phyloP scores from a whole-genome alignment of 2,888 invertebrate genomes.

The Polymixis flavicincta region DNA sequence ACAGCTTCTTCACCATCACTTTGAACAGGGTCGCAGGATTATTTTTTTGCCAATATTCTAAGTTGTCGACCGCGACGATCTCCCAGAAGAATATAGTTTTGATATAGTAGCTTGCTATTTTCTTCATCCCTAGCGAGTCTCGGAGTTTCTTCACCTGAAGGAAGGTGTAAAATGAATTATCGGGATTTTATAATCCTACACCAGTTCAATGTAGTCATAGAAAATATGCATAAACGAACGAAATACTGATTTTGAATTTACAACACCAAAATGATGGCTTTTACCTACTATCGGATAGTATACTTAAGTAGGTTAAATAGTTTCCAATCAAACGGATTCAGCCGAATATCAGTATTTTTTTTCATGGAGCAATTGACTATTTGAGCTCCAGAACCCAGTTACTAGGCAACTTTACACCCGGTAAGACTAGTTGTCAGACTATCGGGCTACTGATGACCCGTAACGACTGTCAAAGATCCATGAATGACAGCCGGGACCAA shows the following conservation, averaged over 20 bases:
- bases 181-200: background rate
- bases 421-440: no score
- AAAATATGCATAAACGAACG: background rate
- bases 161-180: background rate
- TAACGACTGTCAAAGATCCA: no score
- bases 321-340: no score
- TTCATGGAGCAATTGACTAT: no score
- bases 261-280: no score
- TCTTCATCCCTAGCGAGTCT: constrained; percentile 81
- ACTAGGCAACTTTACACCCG: no score
- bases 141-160: constrained; percentile 88
- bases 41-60: constrained; percentile 74
- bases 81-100: constrained; percentile 89
- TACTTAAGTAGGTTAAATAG: no score
- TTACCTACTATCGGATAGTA: no score
- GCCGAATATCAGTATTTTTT: no score
- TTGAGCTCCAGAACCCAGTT: no score
- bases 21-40: constrained; percentile 77
- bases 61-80: constrained; percentile 70
- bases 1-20: constrained; percentile 83
- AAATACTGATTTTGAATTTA: background rate
- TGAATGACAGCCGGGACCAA: no score
- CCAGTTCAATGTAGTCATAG: background rate
- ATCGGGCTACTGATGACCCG: no score
- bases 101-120: constrained; percentile 90